Percentiles rank a stretch among this genome's conserved stretches.
Evolutionary conservation across 2,113 vertebrate species (phyloP).

Genomic region (Clarias gariepinus): DNA sequence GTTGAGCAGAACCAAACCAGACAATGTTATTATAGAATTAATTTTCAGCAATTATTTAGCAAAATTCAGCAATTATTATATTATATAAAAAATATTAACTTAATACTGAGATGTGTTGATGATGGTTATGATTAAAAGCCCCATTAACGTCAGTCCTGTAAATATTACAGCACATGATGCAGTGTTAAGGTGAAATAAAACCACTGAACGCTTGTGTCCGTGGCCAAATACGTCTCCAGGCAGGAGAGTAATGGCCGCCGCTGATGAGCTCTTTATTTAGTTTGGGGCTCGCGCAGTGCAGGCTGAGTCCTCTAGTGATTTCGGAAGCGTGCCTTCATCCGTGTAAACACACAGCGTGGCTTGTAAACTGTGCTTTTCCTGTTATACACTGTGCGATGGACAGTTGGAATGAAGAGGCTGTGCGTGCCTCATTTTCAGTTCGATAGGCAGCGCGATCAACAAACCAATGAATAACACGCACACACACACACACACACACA

Average conservation of each 20-base stretch:
- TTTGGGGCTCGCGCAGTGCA: constrained; percentile 11
- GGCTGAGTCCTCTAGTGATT: constrained; percentile 53
- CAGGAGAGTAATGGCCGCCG: constrained; percentile 8
- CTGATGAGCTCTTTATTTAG: constrained; percentile 56
- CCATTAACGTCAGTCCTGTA: not conserved
- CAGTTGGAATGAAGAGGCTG: constrained; percentile 56
- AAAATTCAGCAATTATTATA: too few species aligned
- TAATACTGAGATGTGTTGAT: not conserved
- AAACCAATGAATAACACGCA: constrained; percentile 52
- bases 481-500: constrained; percentile 8
- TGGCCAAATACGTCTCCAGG: constrained; percentile 1
- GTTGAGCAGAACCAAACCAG: too few species aligned
- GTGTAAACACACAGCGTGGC: constrained; percentile 56
- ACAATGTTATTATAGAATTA: too few species aligned
- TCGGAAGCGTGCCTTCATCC: constrained; percentile 56
- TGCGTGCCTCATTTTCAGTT: constrained; percentile 45
- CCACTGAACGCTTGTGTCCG: not conserved
- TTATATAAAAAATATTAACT: too few species aligned
- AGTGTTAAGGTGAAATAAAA: not conserved
- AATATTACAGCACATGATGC: not conserved
- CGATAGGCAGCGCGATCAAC: constrained; percentile 58
- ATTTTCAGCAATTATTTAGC: too few species aligned
- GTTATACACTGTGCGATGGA: constrained; percentile 56
- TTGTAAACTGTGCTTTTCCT: constrained; percentile 67
- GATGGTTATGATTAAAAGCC: not conserved